Evolutionary conservation across 30 jellyfish, hydroid and myxozoan genomes (phyloP).

Genomic region (Thelohanellus kitauei): DNA sequence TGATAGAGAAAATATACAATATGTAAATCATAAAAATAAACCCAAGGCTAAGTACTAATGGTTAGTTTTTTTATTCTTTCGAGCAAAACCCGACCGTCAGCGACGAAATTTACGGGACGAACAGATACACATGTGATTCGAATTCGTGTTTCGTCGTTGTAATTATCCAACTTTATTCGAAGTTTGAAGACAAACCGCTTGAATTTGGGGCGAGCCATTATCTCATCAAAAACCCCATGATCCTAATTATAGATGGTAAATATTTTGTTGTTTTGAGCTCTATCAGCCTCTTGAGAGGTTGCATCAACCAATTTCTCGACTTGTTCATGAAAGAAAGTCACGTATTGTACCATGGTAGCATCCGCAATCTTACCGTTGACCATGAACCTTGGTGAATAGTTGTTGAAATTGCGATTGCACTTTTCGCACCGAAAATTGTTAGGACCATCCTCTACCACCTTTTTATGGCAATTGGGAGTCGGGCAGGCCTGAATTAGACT

Average conservation of each 20-base stretch:
- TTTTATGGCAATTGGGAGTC: constrained; percentile 72
- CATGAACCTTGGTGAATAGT: constrained; percentile 39
- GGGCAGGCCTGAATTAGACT: constrained; percentile 57
- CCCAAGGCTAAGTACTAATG: too few relatives aligned
- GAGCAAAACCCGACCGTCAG: constrained; percentile 31
- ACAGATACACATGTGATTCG: constrained; percentile 40
- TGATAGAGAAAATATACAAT: too few relatives aligned
- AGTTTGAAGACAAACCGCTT: constrained; percentile 19
- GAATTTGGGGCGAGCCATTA: constrained; percentile 29
- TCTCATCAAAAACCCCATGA: constrained; percentile 21
- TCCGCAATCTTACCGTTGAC: constrained; percentile 52
- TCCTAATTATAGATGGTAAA: constrained; percentile 10
- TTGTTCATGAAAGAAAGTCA: constrained; percentile 67
- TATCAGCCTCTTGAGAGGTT: constrained; percentile 45
- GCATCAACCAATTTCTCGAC: constrained; percentile 33
- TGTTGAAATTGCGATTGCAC: constrained; percentile 47
- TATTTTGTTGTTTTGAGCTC: constrained; percentile 14
- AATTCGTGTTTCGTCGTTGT: constrained; percentile 59
- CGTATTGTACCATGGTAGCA: constrained; percentile 56
- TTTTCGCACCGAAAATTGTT: constrained; percentile 75
- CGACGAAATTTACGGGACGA: constrained; percentile 21
- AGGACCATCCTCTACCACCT: constrained; percentile 41
- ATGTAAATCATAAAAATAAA: too few relatives aligned
- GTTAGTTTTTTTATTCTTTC: constrained; percentile 28
- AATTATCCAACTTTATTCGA: constrained; percentile 82